Percentiles rank a stretch among this genome's conserved stretches.
Evolutionary conservation across 2,113 vertebrate genomes (phyloP).

Genomic region (Etia nguti): DNA sequence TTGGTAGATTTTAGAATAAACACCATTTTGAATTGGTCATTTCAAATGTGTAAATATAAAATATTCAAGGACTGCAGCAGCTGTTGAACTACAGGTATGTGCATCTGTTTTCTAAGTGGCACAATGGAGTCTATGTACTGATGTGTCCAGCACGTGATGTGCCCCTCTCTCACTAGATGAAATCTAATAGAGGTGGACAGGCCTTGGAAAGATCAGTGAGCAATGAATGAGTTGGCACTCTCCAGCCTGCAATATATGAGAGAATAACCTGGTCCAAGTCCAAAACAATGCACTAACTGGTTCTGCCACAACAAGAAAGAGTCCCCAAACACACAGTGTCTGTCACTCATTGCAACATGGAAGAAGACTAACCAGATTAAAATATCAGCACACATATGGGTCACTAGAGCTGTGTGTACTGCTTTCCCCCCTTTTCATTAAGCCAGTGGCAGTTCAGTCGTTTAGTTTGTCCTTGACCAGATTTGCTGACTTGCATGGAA

Average conservation of each 20-base stretch:
- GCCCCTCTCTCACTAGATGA: background rate
- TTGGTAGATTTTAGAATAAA: background rate
- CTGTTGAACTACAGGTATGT: background rate
- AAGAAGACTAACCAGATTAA: background rate
- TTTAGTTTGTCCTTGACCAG: background rate
- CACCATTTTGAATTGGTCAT: background rate
- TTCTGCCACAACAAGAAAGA: background rate
- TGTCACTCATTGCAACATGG: background rate
- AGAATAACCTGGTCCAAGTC: background rate
- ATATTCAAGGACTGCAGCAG: background rate
- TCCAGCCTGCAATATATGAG: background rate
- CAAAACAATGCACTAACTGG: background rate
- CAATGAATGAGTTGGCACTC: background rate
- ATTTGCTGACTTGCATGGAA: background rate
- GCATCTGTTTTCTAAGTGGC: background rate
- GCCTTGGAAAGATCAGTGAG: conserved; percentile 7
- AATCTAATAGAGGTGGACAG: conserved; percentile 9
- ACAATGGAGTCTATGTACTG: background rate
- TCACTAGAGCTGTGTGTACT: background rate
- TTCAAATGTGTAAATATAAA: background rate
- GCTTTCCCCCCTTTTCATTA: background rate
- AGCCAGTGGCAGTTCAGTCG: background rate
- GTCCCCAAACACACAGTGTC: background rate
- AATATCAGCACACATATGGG: background rate
- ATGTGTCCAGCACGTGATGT: background rate